These are phyloP conservation scores for Eulemur rubriventer DNA, from an alignment of 2,797 vertebrate species.

Conservation along the genomic window DNA sequence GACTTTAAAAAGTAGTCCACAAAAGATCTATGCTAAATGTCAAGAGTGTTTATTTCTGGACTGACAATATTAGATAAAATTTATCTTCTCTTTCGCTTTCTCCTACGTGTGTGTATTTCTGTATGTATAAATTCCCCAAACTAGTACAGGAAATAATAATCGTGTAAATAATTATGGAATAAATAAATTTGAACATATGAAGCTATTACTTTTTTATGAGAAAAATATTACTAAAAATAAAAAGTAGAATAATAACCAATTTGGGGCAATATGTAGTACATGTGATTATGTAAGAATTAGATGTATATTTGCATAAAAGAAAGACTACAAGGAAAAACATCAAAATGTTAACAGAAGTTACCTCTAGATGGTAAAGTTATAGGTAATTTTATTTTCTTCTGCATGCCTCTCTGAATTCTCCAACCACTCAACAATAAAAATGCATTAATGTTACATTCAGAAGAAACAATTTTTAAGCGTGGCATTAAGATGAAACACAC, in stretches of 20 bases:
- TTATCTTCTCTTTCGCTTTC: background rate
- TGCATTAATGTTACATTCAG: background rate
- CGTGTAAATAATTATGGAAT: background rate
- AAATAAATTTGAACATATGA: background rate
- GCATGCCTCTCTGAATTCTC: background rate
- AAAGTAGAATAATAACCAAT: background rate
- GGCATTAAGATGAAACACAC: background rate
- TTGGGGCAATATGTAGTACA: background rate
- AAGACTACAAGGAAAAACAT: background rate
- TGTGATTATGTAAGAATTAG: background rate
- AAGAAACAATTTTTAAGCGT: background rate
- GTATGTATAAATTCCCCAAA: background rate
- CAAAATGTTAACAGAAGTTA: background rate
- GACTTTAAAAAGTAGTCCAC: background rate
- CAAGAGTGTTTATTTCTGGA: background rate
- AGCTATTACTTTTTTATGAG: background rate
- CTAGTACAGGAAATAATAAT: background rate
- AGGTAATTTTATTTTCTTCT: background rate
- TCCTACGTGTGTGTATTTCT: background rate
- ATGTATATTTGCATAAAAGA: background rate
- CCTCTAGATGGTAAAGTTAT: background rate
- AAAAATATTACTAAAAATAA: slow-evolving; percentile 30
- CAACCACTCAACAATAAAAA: background rate
- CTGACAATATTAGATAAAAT: background rate
- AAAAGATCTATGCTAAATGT: background rate